Conservation (phyloP, 2,797 vertebrate species). For the Knipowitschia caucasica region DNA sequence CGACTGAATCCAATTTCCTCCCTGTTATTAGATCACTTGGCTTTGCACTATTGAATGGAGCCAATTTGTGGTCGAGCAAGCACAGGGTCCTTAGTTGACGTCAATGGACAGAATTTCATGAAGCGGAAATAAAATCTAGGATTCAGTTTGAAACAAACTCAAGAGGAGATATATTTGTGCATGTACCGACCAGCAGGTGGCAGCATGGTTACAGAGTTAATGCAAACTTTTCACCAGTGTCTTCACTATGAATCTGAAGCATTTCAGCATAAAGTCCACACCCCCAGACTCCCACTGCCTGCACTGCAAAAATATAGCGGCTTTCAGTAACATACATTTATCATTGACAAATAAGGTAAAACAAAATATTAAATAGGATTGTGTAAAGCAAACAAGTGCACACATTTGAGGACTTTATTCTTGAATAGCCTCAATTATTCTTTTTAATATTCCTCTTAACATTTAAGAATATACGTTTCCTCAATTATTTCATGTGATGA, state of each 20-base stretch:
- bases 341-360: not conserved
- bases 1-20: conserved; percentile 59
- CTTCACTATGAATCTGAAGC: conserved; percentile 36
- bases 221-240: not conserved
- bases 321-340: not conserved
- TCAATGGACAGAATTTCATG: conserved; percentile 18
- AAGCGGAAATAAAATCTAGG: conserved; percentile 42
- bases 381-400: not conserved
- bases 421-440: too few relatives aligned
- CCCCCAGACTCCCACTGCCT: conserved; percentile 31
- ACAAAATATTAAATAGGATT: not conserved
- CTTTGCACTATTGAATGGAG: conserved; percentile 50
- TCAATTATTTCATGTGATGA: not conserved
- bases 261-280: conserved; percentile 43
- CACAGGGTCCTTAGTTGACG: conserved; percentile 25
- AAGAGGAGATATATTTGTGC: conserved; percentile 21
- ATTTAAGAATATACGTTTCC: not conserved
- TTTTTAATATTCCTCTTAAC: not conserved
- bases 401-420: not conserved
- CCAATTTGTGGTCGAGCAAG: conserved; percentile 53
- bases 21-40: conserved; percentile 57
- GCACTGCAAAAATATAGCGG: not conserved
- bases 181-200: conserved; percentile 70
- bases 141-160: conserved; percentile 40
- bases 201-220: conserved; percentile 70